Evolutionary conservation across 2,113 vertebrate genomes (phyloP).

Genomic region (Pangasianodon hypophthalmus): DNA sequence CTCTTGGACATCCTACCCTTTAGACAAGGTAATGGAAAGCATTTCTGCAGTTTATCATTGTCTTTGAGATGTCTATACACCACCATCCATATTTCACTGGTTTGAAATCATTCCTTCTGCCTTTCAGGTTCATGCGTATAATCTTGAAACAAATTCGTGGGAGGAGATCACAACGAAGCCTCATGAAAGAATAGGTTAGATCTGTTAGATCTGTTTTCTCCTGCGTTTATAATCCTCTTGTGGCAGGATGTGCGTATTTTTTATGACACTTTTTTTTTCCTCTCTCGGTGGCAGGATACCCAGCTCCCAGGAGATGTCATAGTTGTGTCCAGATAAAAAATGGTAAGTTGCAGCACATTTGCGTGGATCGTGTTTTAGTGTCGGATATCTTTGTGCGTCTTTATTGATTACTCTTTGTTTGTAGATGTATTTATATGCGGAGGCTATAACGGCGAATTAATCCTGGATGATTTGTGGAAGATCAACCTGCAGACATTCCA

Average conservation of each 20-base stretch:
- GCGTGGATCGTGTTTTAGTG: not conserved
- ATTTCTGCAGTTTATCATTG: not conserved
- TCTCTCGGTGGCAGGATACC: constrained; percentile 80
- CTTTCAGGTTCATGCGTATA: constrained; percentile 91
- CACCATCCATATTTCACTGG: too few relatives aligned
- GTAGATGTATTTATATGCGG: constrained; percentile 94
- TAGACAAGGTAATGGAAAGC: constrained; percentile 85
- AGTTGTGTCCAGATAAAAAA: constrained; percentile 97
- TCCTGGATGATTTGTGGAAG: constrained; percentile 95
- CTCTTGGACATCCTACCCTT: constrained; percentile 95
- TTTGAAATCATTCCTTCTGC: not conserved
- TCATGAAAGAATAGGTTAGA: constrained; percentile 90
- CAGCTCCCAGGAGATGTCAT: constrained; percentile 93
- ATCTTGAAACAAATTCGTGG: constrained; percentile 98
- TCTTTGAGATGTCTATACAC: not conserved
- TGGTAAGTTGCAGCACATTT: constrained; percentile 72
- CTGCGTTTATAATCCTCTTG: not conserved
- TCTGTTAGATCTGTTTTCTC: constrained; percentile 18
- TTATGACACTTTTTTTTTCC: not conserved
- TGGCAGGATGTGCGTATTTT: not conserved
- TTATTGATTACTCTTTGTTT: constrained; percentile 17
- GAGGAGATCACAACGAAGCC: constrained; percentile 94
- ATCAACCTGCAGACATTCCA: constrained; percentile 91
- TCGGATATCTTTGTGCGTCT: not conserved
- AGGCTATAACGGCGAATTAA: constrained; percentile 93